Percentiles rank a stretch among this genome's conserved stretches.
phyloP scores from a whole-genome alignment of 1,140 invertebrate species.

The Spodoptera litura region DNA sequence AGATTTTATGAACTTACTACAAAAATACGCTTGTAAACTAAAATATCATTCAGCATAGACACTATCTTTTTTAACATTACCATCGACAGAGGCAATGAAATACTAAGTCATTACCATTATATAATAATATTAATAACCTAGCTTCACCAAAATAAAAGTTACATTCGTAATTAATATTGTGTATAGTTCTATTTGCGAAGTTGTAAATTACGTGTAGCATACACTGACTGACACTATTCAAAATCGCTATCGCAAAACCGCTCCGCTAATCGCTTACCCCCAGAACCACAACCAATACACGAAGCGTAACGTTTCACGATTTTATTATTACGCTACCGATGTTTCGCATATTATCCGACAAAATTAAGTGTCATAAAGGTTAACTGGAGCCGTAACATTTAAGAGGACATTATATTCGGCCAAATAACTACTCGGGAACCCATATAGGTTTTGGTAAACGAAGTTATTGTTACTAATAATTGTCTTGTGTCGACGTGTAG shows the following conservation, averaged over 20 bases:
- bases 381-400: slow-evolving; percentile 71
- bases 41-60: no score
- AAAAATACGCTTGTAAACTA: not conserved
- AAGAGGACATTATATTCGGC: slow-evolving; percentile 64
- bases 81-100: no score
- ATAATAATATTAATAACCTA: no score
- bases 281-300: slow-evolving; percentile 54
- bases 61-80: no score
- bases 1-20: not conserved
- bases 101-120: no score
- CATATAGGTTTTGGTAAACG: slow-evolving; percentile 58
- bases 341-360: slow-evolving; percentile 62
- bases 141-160: no score
- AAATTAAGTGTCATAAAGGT: slow-evolving; percentile 81
- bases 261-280: slow-evolving; percentile 30
- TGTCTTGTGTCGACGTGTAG: slow-evolving; percentile 17
- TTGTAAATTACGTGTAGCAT: no score
- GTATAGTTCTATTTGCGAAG: no score
- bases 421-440: slow-evolving; percentile 58
- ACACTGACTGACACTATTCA: not conserved
- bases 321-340: slow-evolving; percentile 74
- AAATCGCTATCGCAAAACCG: not conserved
- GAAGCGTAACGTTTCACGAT: slow-evolving; percentile 69
- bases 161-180: no score
- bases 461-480: slow-evolving; percentile 40